Evolutionary conservation across 2,888 invertebrate species (phyloP), one percentile per base, ranked within the genome.

Genomic region (Bellardia pandia): DNA sequence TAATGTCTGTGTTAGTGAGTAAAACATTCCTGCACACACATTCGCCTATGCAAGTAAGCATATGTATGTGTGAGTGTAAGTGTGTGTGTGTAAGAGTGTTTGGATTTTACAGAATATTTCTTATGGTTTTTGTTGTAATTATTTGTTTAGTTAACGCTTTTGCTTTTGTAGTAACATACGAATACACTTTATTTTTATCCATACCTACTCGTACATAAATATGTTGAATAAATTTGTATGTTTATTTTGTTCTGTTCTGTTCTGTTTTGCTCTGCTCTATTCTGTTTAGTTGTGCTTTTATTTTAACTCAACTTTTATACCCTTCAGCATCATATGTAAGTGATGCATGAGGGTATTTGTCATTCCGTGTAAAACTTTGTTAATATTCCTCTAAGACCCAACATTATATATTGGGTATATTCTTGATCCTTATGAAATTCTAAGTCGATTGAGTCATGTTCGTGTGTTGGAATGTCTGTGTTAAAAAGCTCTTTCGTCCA

Each of bases 81-180:
- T 45, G 23, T 30, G 7, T 30, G 58, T 30, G 30, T 58, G 30
- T 58, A 30, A 30, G 7, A 14, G 16, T 56, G 14, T 11, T 58
- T 58, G 9, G 16, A 23, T 75, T 60, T 48, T 30, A 45, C 62
- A 45, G 30, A 23, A 37, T 9, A 7, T 42, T 78, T 48, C 40
- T 42, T 13, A 58, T 30, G 45, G 40, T 56, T 53, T 71, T 74
- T 66, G 30, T 77, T 78, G 77, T 78, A 74, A 74, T 74, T 68
- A 74, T 82, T 86, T 82, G 68, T 82, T 82, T 68, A 82, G 77
- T 81, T 77, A 77, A 77, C 40, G 85, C 69, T 74, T 80, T 77
- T 64, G 9, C 45, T 71, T 33, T 71, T 33, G 11, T 14, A 60
- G 3, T 23, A 23, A 60, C 9, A 5, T 30, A 33, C 33, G 3